phyloP scores from a whole-genome alignment of 2,888 invertebrate species.

The Cynaeus angustus region DNA sequence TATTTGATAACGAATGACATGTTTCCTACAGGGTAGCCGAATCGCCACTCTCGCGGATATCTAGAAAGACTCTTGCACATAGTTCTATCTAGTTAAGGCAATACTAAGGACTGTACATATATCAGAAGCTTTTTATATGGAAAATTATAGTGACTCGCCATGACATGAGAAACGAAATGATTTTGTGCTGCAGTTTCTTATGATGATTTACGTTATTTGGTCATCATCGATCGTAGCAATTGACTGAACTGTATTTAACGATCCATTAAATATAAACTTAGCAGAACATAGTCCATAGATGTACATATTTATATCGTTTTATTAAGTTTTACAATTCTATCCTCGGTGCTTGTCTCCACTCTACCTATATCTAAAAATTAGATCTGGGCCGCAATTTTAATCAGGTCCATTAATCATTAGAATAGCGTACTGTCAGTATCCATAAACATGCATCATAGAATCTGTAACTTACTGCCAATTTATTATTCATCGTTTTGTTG shows the following conservation, averaged over 20 bases:
- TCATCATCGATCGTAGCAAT: constrained; percentile 59
- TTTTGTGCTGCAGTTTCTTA: constrained; percentile 65
- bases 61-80: constrained; percentile 64
- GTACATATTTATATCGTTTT: constrained; percentile 66
- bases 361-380: constrained; percentile 56
- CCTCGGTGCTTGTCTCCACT: constrained; percentile 66
- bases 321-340: constrained; percentile 66
- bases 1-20: constrained; percentile 57
- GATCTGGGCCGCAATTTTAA: constrained; percentile 61
- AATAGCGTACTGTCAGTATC: constrained; percentile 68
- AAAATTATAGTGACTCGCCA: constrained; percentile 64
- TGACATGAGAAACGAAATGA: constrained; percentile 59
- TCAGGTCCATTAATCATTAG: constrained; percentile 71
- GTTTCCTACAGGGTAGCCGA: constrained; percentile 66
- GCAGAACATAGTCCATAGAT: constrained; percentile 63
- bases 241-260: constrained; percentile 60
- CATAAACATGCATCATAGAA: constrained; percentile 54
- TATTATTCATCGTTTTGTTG: constrained; percentile 32
- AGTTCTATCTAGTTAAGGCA: constrained; percentile 68
- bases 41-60: constrained; percentile 54
- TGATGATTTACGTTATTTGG: constrained; percentile 57
- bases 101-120: constrained; percentile 68
- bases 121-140: constrained; percentile 71
- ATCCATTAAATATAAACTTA: constrained; percentile 52
- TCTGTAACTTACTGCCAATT: constrained; percentile 52